Conservation (phyloP, 2,113 vertebrate genomes). For the Syrmaticus mikado region DNA sequence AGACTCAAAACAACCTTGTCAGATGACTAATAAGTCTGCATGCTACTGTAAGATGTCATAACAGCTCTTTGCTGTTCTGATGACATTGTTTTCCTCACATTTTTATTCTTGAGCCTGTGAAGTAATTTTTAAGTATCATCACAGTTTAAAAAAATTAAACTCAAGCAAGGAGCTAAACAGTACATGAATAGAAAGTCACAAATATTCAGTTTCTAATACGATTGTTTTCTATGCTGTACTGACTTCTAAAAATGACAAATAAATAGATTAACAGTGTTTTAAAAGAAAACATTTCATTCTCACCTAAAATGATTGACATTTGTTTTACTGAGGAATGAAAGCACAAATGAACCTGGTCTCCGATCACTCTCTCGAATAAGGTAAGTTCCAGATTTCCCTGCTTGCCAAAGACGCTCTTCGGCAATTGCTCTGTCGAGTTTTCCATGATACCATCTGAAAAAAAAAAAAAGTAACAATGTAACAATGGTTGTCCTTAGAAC, state of each 20-base stretch:
- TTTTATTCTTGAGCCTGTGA: neutral
- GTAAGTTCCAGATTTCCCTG: slow-evolving; percentile 94
- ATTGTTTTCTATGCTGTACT: neutral
- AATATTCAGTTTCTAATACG: neutral
- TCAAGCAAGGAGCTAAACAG: neutral
- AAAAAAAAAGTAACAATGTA: neutral
- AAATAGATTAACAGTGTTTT: neutral
- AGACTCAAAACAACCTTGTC: slow-evolving; percentile 3
- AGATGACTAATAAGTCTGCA: neutral
- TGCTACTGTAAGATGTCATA: neutral
- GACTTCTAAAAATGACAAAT: neutral
- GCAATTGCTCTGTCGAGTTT: slow-evolving; percentile 98
- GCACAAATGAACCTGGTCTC: slow-evolving; percentile 97
- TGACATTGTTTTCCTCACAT: neutral
- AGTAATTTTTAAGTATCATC: slow-evolving; percentile 3
- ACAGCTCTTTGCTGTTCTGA: slow-evolving; percentile 15
- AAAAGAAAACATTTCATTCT: slow-evolving; percentile 48
- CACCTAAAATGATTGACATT: slow-evolving; percentile 99
- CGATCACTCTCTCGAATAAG: slow-evolving; percentile 99
- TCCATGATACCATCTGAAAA: slow-evolving; percentile 97
- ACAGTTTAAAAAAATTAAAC: neutral
- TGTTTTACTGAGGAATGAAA: slow-evolving; percentile 98
- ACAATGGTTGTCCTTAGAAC: neutral
- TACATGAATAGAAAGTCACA: neutral
- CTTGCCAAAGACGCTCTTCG: slow-evolving; percentile 96